Percentiles rank a stretch among this genome's conserved stretches.
Conservation (phyloP, 2,888 invertebrate genomes). For the Agonopterix heracliana region DNA sequence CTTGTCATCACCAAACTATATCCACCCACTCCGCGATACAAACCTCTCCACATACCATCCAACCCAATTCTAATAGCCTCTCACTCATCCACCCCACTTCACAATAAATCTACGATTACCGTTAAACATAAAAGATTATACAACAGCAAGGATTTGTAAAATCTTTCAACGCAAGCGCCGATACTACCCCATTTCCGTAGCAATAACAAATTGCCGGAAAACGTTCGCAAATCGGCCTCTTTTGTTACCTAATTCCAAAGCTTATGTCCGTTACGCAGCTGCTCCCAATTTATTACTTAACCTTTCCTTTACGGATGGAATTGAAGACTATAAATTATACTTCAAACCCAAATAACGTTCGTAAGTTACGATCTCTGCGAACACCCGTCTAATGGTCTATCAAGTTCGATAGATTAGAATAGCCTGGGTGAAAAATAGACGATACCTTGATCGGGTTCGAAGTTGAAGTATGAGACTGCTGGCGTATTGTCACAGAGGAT, state of each 20-base stretch:
- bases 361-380: constrained; percentile 60
- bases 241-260: constrained; percentile 65
- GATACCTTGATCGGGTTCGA: too few species aligned
- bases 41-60: too few species aligned
- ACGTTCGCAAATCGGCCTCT: constrained; percentile 58
- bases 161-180: not conserved
- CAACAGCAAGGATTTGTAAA: not conserved
- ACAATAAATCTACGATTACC: too few species aligned
- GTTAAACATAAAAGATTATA: too few species aligned
- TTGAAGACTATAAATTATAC: constrained; percentile 75
- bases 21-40: too few species aligned
- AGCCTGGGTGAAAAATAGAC: constrained; percentile 32
- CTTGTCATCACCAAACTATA: too few species aligned
- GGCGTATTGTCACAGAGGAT: too few species aligned
- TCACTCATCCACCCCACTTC: too few species aligned
- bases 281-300: constrained; percentile 64
- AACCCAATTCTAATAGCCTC: too few species aligned
- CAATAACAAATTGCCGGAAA: constrained; percentile 33
- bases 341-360: constrained; percentile 70
- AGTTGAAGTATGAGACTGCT: too few species aligned
- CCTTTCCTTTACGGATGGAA: constrained; percentile 70
- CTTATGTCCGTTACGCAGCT: constrained; percentile 69
- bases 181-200: constrained; percentile 1
- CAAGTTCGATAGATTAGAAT: constrained; percentile 59
- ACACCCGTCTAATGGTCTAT: constrained; percentile 60